These are phyloP conservation scores for Toxotes chatareus DNA, from an alignment of 2,113 vertebrate species.

Conservation along the genomic window DNA sequence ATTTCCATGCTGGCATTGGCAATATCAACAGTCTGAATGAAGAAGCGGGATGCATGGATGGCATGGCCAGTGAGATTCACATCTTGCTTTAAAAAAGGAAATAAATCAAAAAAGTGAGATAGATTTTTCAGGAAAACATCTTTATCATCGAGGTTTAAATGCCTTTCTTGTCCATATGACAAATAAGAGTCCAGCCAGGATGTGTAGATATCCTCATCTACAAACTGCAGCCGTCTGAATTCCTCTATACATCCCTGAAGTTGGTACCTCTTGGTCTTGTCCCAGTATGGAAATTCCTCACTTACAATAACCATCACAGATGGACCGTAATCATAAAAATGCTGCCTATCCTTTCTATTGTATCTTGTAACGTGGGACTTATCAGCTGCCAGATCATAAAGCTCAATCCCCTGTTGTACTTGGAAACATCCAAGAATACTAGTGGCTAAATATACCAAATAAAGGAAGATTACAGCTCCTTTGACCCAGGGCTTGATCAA, in stretches of 20 bases:
- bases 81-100: slow-evolving; percentile 76
- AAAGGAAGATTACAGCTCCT: slow-evolving; percentile 74
- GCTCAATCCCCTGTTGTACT: slow-evolving; percentile 81
- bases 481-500: slow-evolving; percentile 77
- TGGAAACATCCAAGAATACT: slow-evolving; percentile 83
- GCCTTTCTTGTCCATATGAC: slow-evolving; percentile 32
- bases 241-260: slow-evolving; percentile 67
- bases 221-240: slow-evolving; percentile 70
- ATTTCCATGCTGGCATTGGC: slow-evolving; percentile 70
- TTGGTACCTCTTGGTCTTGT: slow-evolving; percentile 60
- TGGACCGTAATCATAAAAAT: slow-evolving; percentile 81
- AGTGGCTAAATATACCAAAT: slow-evolving; percentile 70
- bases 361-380: slow-evolving; percentile 77
- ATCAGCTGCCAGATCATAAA: slow-evolving; percentile 81
- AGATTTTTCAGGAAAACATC: slow-evolving; percentile 73
- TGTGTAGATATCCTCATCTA: slow-evolving; percentile 69
- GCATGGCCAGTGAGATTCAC: slow-evolving; percentile 68
- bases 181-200: slow-evolving; percentile 81
- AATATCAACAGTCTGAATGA: slow-evolving; percentile 80
- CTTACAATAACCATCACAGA: slow-evolving; percentile 84
- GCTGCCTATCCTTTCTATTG: slow-evolving; percentile 77
- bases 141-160: slow-evolving; percentile 64
- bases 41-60: slow-evolving; percentile 77
- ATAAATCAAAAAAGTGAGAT: slow-evolving; percentile 49
- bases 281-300: slow-evolving; percentile 81